These are phyloP conservation scores for Orchestes rusci DNA, from an alignment of 2,888 invertebrate genomes.

Conservation along the genomic window DNA sequence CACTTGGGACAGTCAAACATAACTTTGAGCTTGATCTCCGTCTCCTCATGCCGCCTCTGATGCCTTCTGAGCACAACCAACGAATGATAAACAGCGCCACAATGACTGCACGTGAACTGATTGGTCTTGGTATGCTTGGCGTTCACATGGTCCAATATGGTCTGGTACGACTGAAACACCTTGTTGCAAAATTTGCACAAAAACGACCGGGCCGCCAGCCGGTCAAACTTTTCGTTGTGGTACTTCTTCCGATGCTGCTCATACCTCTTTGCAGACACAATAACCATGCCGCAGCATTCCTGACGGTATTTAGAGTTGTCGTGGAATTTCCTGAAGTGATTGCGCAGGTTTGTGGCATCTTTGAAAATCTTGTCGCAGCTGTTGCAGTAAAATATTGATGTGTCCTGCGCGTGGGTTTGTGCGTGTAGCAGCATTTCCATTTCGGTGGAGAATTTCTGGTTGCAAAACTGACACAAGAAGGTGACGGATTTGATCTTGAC, in stretches of 20 bases:
- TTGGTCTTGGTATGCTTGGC: constrained; percentile 23
- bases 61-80: constrained; percentile 28
- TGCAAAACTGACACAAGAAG: constrained; percentile 18
- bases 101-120: constrained; percentile 35
- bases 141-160: constrained; percentile 16
- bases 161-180: constrained; percentile 12
- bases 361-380: constrained; percentile 24
- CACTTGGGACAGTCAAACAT: constrained; percentile 14
- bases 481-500: constrained; percentile 16
- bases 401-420: constrained; percentile 5
- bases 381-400: constrained; percentile 15
- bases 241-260: constrained; percentile 13
- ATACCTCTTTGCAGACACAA: constrained; percentile 9
- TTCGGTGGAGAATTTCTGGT: constrained; percentile 23
- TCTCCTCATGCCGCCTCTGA: constrained; percentile 12
- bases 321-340: constrained; percentile 21
- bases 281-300: constrained; percentile 11
- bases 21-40: constrained; percentile 7
- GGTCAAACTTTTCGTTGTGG: constrained; percentile 16
- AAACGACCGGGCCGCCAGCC: constrained; percentile 4
- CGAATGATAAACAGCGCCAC: constrained; percentile 37
- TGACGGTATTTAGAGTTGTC: constrained; percentile 5
- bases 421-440: constrained; percentile 12
- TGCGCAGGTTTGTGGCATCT: constrained; percentile 18
- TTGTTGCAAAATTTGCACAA: constrained; percentile 17